These are phyloP conservation scores for Simalia tracyae DNA, from an alignment of 2,797 vertebrate species.

Conservation along the genomic window DNA sequence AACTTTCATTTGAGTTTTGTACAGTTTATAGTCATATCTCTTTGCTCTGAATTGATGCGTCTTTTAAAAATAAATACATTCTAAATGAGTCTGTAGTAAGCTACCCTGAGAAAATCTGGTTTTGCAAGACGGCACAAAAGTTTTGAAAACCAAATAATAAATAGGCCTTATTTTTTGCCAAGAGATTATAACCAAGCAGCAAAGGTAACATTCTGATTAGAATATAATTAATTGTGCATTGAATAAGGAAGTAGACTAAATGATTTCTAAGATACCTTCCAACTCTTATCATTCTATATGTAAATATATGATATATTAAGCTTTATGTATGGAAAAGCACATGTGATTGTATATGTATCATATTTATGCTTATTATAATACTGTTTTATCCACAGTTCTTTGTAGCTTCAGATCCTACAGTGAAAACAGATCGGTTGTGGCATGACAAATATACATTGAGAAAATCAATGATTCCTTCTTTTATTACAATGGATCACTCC, in stretches of 20 bases:
- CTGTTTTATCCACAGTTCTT: conserved; percentile 83
- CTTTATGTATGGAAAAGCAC: background rate
- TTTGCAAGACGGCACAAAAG: background rate
- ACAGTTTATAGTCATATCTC: background rate
- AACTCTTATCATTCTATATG: background rate
- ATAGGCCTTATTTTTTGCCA: background rate
- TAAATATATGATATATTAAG: no score
- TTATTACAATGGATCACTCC: conserved; percentile 96
- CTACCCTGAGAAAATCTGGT: background rate
- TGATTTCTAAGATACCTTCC: background rate
- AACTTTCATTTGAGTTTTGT: background rate
- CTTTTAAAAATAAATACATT: background rate
- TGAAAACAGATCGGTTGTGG: conserved; percentile 96
- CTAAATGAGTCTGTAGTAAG: background rate
- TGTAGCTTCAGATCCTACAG: conserved; percentile 95
- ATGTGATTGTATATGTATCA: background rate
- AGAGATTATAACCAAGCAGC: background rate
- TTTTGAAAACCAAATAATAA: background rate
- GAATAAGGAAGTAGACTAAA: background rate
- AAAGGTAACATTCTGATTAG: background rate
- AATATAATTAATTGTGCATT: background rate
- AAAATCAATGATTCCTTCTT: conserved; percentile 97
- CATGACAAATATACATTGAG: conserved; percentile 98
- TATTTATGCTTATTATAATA: background rate
- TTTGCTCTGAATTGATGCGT: background rate